Evolutionary conservation across 2,113 vertebrate species (phyloP), one percentile per base, ranked within the genome.

Genomic region (Syngnathus scovelli): DNA sequence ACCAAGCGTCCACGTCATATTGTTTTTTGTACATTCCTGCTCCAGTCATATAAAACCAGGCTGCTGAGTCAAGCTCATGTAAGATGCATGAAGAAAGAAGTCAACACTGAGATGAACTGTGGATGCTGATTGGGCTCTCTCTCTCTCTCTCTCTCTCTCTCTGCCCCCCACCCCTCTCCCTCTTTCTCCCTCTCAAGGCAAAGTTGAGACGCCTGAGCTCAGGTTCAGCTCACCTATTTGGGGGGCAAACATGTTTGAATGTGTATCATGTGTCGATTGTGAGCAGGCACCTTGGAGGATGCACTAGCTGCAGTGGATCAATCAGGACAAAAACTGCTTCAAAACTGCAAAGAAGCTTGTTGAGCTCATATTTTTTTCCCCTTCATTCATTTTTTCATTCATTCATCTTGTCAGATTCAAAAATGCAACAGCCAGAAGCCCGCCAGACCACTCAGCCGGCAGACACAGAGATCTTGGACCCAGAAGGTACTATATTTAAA

Each of bases 361-460:
- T 37, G 16, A 11, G 0, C 33, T 67, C 38, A 55, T 12, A n/a
- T 21, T 46, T 70, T 12, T 56, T 11, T 60, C 72, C 70, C 8
- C 59, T 13, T 61, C 27, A 15, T 27, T 27, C 27, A n/a, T 21
- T 46, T 70, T 12, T 56, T 11, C 62, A 69, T 51, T 12, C n/a
- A 27, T 66, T 51, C 33, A 39, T 54, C 68, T 16, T 13, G 33
- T 55, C 11, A 36, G 59, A 61, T 33, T 46, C 19, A 77, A 78
- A 27, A 60, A 91, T 91, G 90, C 87, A 88, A 81, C 89, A 85
- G 71, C 80, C 78, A 33, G 83, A 84, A 61, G 60, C 27, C 44
- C 82, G 70, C 11, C 85, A 76, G 69, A 67, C 55, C 46, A 9
- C 67, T 66, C 86, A 61, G 51, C 80, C 56, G 63, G 19, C 77